These are phyloP conservation scores for Orcinus orca DNA, from an alignment of 2,113 vertebrate genomes.

Conservation along the genomic window DNA sequence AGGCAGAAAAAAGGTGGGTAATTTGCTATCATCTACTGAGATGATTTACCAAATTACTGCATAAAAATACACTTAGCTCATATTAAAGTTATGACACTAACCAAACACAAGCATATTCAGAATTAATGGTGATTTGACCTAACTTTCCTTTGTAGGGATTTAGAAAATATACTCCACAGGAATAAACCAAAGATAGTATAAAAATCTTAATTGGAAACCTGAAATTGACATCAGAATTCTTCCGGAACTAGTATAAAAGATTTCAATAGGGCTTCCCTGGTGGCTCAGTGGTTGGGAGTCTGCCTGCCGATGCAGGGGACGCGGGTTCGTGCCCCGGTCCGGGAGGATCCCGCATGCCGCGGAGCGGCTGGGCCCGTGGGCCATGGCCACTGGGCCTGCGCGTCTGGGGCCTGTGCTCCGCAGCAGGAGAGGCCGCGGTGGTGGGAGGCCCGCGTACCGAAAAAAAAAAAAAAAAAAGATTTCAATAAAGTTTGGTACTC, in stretches of 20 bases:
- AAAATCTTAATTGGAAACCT: background rate
- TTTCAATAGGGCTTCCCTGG: background rate
- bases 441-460: no score
- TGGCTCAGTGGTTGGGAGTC: no score
- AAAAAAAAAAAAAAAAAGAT: background rate
- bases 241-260: background rate
- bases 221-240: background rate
- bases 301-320: no score
- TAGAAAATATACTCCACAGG: background rate
- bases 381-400: no score
- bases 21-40: conserved; percentile 55
- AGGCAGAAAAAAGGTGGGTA: conserved; percentile 33
- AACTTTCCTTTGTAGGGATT: background rate
- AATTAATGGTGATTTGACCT: background rate
- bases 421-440: no score
- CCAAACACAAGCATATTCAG: background rate
- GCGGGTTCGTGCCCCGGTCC: no score
- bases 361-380: no score
- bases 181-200: background rate
- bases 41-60: conserved; percentile 51
- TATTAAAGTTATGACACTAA: conserved; percentile 34
- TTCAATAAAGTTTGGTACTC: background rate
- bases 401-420: no score
- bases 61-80: conserved; percentile 34
- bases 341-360: no score